These are phyloP conservation scores for Trilocha varians DNA, from an alignment of 2,888 invertebrate species.

Conservation along the genomic window DNA sequence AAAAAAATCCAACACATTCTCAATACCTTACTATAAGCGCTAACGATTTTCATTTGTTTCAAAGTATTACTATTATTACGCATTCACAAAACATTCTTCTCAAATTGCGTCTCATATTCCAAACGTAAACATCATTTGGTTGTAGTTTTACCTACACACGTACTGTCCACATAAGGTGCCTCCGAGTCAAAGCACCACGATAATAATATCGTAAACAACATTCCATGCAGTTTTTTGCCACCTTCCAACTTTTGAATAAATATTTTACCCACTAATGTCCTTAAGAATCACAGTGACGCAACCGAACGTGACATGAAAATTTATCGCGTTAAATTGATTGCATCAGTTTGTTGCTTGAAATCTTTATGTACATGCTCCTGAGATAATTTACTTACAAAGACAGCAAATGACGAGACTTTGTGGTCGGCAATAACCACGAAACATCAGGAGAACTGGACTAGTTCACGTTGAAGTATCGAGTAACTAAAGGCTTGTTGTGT, in stretches of 20 bases:
- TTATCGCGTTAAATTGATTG: slow-evolving; percentile 5
- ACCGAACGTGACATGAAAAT: slow-evolving; percentile 33
- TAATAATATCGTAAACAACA: slow-evolving; percentile 39
- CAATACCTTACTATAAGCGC: too few relatives aligned
- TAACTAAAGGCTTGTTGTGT: too few relatives aligned
- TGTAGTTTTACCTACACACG: not conserved
- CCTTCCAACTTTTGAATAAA: slow-evolving; percentile 32
- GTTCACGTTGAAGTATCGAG: too few relatives aligned
- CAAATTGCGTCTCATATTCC: not conserved
- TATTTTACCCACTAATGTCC: slow-evolving; percentile 31
- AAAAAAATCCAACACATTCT: too few relatives aligned
- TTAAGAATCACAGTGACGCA: slow-evolving; percentile 35
- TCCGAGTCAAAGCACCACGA: slow-evolving; percentile 7
- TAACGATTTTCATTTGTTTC: too few relatives aligned
- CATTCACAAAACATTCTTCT: too few relatives aligned
- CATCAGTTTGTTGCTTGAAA: slow-evolving; percentile 3
- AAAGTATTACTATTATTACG: too few relatives aligned
- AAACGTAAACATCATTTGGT: not conserved
- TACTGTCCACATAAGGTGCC: slow-evolving; percentile 1
- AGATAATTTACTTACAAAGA: not conserved
- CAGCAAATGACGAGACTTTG: not conserved
- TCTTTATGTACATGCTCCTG: not conserved
- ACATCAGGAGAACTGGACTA: too few relatives aligned
- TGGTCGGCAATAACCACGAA: too few relatives aligned
- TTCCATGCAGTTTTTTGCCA: slow-evolving; percentile 51